Conservation (phyloP, 1,140 invertebrate genomes). For the Diabrotica virgifera region DNA sequence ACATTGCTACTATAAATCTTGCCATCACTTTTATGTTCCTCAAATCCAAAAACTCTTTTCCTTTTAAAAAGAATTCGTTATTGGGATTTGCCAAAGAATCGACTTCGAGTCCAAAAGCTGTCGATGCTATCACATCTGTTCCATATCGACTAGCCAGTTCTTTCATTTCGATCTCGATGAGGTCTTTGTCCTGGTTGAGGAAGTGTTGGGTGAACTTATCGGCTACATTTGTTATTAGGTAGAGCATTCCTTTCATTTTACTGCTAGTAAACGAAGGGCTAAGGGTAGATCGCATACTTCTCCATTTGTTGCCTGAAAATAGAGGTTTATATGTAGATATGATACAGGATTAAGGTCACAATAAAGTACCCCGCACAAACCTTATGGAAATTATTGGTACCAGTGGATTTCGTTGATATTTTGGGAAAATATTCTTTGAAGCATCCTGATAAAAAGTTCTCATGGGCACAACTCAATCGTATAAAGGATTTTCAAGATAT, state of each 20-base stretch:
- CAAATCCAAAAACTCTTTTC: slow-evolving; percentile 36
- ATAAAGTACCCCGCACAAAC: no score
- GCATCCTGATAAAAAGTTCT: no score
- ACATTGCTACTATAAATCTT: slow-evolving; percentile 20
- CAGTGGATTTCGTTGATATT: no score
- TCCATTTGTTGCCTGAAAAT: slow-evolving; percentile 47
- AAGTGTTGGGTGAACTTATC: slow-evolving; percentile 41
- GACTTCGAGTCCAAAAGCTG: slow-evolving; percentile 44
- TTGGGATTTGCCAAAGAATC: slow-evolving; percentile 40
- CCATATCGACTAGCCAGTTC: slow-evolving; percentile 39
- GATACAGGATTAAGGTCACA: no score
- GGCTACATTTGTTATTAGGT: slow-evolving; percentile 39
- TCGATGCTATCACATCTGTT: slow-evolving; percentile 45
- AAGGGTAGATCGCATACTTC: slow-evolving; percentile 44
- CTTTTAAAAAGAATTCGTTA: slow-evolving; percentile 42
- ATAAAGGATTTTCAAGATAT: no score
- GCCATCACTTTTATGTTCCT: slow-evolving; percentile 33
- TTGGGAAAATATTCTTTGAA: no score
- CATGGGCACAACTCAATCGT: no score
- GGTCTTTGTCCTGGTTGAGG: slow-evolving; percentile 29
- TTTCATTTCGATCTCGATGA: slow-evolving; percentile 37
- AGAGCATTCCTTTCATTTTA: slow-evolving; percentile 47
- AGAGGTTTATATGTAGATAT: no score
- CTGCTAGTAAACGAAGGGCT: slow-evolving; percentile 48
- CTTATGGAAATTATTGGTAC: no score